These are phyloP conservation scores for Clarias platycephalus DNA, from an alignment of 2,797 vertebrate species.

Conservation along the genomic window DNA sequence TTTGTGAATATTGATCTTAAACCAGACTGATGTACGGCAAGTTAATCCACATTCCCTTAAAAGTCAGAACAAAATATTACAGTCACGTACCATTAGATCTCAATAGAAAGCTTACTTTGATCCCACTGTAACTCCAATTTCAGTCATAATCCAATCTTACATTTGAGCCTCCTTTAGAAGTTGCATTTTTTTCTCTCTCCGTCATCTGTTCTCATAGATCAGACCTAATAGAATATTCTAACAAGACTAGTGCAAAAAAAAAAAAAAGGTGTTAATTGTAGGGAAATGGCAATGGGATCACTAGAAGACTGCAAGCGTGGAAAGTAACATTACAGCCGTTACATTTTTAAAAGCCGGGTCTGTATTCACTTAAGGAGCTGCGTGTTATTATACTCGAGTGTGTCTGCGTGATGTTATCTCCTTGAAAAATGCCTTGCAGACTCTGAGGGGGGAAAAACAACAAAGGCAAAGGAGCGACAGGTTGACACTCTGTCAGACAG, in stretches of 20 bases:
- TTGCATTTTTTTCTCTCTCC: conserved; percentile 60
- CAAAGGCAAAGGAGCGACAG: conserved; percentile 59
- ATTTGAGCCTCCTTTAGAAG: conserved; percentile 67
- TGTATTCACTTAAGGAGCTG: conserved; percentile 74
- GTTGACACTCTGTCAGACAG: conserved; percentile 55
- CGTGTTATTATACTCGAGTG: conserved; percentile 72
- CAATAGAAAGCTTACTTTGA: conserved; percentile 70
- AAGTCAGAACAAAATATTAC: conserved; percentile 66
- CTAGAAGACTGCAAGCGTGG: conserved; percentile 46
- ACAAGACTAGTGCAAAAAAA: conserved; percentile 49
- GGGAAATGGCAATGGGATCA: conserved; percentile 41
- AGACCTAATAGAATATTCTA: conserved; percentile 60
- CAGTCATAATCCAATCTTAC: conserved; percentile 71
- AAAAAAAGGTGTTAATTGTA: conserved; percentile 42
- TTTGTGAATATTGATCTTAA: conserved; percentile 68
- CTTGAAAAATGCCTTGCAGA: conserved; percentile 67
- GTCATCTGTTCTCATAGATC: conserved; percentile 46
- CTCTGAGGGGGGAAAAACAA: conserved; percentile 63
- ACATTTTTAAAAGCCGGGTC: conserved; percentile 66
- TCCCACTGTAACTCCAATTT: conserved; percentile 62
- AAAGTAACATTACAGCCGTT: conserved; percentile 65
- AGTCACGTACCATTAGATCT: conserved; percentile 76
- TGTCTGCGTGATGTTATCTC: conserved; percentile 75
- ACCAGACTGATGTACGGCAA: conserved; percentile 65
- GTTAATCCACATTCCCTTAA: conserved; percentile 67